Percentiles rank a stretch among this genome's conserved stretches.
These are phyloP conservation scores for Cyclophora punctaria DNA, from an alignment of 2,888 invertebrate species.

Conservation along the genomic window DNA sequence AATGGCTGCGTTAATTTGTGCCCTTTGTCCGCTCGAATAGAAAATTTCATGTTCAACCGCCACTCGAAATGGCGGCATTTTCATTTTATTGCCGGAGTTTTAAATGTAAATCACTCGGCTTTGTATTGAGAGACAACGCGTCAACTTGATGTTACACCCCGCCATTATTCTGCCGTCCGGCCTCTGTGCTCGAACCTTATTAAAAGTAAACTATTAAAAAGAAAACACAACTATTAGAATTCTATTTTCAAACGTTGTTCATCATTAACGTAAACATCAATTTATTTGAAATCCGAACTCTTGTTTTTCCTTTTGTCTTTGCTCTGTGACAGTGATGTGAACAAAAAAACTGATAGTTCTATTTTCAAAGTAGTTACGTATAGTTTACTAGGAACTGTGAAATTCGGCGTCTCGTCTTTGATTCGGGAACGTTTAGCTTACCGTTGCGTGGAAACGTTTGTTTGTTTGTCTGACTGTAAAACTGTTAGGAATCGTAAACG, in stretches of 20 bases:
- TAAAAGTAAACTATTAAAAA: too few relatives aligned
- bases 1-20: conserved; percentile 64
- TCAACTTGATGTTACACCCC: conserved; percentile 27
- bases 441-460: conserved; percentile 64
- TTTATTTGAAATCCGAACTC: too few relatives aligned
- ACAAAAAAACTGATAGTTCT: conserved; percentile 26
- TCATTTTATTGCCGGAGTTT: conserved; percentile 57
- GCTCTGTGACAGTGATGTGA: conserved; percentile 11
- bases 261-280: too few relatives aligned
- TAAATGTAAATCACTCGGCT: conserved; percentile 63
- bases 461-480: conserved; percentile 71
- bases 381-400: conserved; percentile 44
- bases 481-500: conserved; percentile 70
- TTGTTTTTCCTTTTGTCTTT: background rate
- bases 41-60: conserved; percentile 66
- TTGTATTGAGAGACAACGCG: conserved; percentile 43
- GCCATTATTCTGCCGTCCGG: conserved; percentile 12
- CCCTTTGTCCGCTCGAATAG: conserved; percentile 69
- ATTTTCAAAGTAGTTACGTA: conserved; percentile 33
- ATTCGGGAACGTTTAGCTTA: conserved; percentile 45
- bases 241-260: too few relatives aligned
- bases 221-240: too few relatives aligned
- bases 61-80: conserved; percentile 51
- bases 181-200: too few relatives aligned
- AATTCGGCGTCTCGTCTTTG: conserved; percentile 59